Percentiles rank a stretch among this genome's conserved stretches.
phyloP scores from a whole-genome alignment of 1,140 invertebrate species.

The Euwallacea similis region DNA sequence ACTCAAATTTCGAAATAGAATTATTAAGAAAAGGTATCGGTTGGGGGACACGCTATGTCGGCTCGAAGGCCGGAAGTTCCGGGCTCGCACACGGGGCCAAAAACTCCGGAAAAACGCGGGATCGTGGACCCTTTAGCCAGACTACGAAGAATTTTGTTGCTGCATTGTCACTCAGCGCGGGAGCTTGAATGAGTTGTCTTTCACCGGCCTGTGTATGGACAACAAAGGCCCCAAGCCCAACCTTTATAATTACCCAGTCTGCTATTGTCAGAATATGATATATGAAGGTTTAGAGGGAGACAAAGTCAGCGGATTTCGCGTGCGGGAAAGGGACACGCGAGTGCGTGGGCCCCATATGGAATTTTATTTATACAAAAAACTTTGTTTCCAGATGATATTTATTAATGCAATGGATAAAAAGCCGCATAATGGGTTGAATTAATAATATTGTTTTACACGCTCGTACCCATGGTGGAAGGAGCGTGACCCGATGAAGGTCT shows the following conservation, averaged over 20 bases:
- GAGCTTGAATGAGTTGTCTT: not conserved
- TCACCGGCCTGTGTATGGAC: conserved; percentile 6
- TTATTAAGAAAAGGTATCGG: conserved; percentile 36
- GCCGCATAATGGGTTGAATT: conserved; percentile 30
- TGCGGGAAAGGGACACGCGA: conserved; percentile 9
- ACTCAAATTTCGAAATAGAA: conserved; percentile 39
- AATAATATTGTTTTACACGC: conserved; percentile 19
- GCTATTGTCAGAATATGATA: conserved; percentile 38
- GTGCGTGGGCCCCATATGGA: conserved; percentile 30
- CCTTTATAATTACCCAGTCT: conserved; percentile 41
- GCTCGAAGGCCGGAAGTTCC: not conserved
- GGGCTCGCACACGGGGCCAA: not conserved
- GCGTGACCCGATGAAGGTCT: too few species aligned
- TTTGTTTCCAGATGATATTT: conserved; percentile 35
- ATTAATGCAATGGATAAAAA: conserved; percentile 39
- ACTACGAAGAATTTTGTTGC: too few species aligned
- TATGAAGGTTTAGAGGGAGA: conserved; percentile 33
- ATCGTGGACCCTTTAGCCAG: too few species aligned
- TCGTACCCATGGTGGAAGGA: too few species aligned
- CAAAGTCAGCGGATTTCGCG: not conserved
- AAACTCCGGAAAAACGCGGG: too few species aligned
- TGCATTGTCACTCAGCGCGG: too few species aligned
- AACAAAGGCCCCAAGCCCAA: conserved; percentile 18
- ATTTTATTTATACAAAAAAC: conserved; percentile 40
- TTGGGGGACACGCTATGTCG: conserved; percentile 14